A percentile compares a stretch with the other conserved stretches of the same genome.
phyloP scores from a whole-genome alignment of 1,140 invertebrate genomes.

The Holotrichia oblita region DNA sequence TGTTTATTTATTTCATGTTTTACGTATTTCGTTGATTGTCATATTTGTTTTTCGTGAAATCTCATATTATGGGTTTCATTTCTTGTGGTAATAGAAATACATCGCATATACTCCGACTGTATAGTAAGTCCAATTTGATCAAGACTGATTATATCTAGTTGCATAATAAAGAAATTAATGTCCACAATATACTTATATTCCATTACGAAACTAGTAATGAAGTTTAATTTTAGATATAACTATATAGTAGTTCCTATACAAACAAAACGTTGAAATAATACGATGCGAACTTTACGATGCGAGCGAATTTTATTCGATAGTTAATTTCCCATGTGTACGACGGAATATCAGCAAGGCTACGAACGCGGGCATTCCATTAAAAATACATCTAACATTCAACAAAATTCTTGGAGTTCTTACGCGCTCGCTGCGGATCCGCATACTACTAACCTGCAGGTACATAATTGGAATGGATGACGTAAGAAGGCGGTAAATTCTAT shows the following conservation, averaged over 20 bases:
- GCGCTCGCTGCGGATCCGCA: neutral
- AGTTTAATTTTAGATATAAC: too few relatives aligned
- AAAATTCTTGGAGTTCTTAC: constrained; percentile 10
- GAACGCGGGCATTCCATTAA: constrained; percentile 1
- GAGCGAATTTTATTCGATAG: neutral
- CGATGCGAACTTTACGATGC: neutral
- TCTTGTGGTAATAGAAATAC: too few relatives aligned
- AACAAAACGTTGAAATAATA: neutral
- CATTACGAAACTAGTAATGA: too few relatives aligned
- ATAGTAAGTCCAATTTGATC: too few relatives aligned
- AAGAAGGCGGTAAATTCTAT: neutral
- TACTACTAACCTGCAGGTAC: neutral
- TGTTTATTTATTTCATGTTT: too few relatives aligned
- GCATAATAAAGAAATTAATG: too few relatives aligned
- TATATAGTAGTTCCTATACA: neutral
- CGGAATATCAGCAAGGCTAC: neutral
- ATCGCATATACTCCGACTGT: too few relatives aligned
- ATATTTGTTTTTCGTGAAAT: too few relatives aligned
- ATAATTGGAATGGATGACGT: constrained; percentile 20
- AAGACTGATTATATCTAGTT: too few relatives aligned
- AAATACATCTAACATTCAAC: constrained; percentile 21
- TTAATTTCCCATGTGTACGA: constrained; percentile 16
- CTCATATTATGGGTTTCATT: too few relatives aligned
- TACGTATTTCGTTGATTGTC: too few relatives aligned
- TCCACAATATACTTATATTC: too few relatives aligned